phyloP scores from a whole-genome alignment of 2,797 vertebrate genomes.

The Acrossocheilus wenchowensis region DNA sequence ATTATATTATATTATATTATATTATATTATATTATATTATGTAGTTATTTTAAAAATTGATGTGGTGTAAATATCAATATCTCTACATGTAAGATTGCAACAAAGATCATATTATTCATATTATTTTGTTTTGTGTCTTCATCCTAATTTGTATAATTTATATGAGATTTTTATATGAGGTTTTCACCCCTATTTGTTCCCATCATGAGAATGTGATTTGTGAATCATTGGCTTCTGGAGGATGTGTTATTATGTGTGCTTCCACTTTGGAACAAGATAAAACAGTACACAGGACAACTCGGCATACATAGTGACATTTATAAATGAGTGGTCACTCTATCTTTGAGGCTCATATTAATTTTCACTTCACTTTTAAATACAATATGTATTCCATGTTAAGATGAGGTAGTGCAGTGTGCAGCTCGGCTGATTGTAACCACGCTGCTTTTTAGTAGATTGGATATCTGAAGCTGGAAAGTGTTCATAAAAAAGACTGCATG shows the following conservation, averaged over 20 bases:
- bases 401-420: neutral
- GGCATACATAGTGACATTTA: constrained; percentile 52
- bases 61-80: neutral
- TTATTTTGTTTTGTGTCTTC: constrained; percentile 25
- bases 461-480: constrained; percentile 40
- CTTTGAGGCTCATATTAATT: constrained; percentile 48
- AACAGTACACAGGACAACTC: constrained; percentile 16
- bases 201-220: constrained; percentile 22
- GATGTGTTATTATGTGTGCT: constrained; percentile 30
- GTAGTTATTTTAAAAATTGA: neutral
- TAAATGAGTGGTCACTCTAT: constrained; percentile 47
- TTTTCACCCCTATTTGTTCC: neutral
- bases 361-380: constrained; percentile 49
- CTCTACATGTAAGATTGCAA: constrained; percentile 2
- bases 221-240: neutral
- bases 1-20: neutral
- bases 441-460: constrained; percentile 23
- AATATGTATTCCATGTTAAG: constrained; percentile 33
- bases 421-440: neutral
- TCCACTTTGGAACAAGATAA: constrained; percentile 38
- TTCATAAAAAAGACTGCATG: constrained; percentile 47
- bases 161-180: neutral
- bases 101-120: neutral
- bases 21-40: neutral
- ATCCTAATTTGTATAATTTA: constrained; percentile 18